phyloP scores from a whole-genome alignment of 2,888 invertebrate species.

The Ormia ochracea region DNA sequence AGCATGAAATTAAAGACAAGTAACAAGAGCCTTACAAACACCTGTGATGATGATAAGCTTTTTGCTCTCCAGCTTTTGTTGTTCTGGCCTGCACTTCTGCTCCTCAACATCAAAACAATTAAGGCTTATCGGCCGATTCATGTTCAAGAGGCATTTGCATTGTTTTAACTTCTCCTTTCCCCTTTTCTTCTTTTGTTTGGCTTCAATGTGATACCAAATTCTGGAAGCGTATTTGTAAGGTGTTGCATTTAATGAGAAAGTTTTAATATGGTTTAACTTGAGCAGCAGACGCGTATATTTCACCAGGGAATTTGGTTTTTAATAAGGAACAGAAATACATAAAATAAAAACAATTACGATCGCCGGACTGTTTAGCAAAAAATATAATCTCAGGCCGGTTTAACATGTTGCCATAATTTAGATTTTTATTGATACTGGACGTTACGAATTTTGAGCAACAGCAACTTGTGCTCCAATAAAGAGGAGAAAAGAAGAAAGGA shows the following conservation, averaged over 20 bases:
- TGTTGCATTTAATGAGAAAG: slow-evolving; percentile 62
- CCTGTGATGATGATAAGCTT: slow-evolving; percentile 62
- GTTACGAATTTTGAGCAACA: background rate
- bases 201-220: slow-evolving; percentile 47
- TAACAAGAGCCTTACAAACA: slow-evolving; percentile 62
- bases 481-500: background rate
- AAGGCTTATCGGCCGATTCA: slow-evolving; percentile 41
- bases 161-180: slow-evolving; percentile 15
- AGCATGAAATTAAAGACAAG: slow-evolving; percentile 63
- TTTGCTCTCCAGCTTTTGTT: slow-evolving; percentile 27
- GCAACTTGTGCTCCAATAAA: slow-evolving; percentile 16
- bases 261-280: slow-evolving; percentile 42
- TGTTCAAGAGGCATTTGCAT: slow-evolving; percentile 56
- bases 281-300: slow-evolving; percentile 15
- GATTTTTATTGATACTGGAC: slow-evolving; percentile 37
- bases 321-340: slow-evolving; percentile 9
- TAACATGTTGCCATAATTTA: slow-evolving; percentile 46
- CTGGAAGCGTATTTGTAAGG: slow-evolving; percentile 61
- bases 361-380: slow-evolving; percentile 30
- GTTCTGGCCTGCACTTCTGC: background rate
- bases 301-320: slow-evolving; percentile 25
- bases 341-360: slow-evolving; percentile 44
- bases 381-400: slow-evolving; percentile 1
- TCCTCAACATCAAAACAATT: slow-evolving; percentile 17
- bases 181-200: background rate